phyloP scores from a whole-genome alignment of 2,113 vertebrate genomes.

The Nipponia nippon region DNA sequence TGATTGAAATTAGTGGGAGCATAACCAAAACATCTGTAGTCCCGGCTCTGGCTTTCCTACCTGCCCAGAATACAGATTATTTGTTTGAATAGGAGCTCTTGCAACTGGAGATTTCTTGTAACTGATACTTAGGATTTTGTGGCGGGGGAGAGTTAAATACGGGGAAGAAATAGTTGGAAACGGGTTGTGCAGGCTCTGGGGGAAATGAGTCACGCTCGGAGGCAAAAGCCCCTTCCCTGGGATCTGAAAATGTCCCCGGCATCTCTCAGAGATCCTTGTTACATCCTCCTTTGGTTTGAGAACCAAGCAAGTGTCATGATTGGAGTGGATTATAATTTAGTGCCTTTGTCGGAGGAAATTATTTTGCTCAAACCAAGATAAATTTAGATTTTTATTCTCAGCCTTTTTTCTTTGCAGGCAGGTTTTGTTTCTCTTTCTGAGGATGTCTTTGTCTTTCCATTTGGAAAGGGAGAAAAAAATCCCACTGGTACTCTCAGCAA shows the following conservation, averaged over 20 bases:
- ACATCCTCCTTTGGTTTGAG: not conserved
- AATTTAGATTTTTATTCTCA: not conserved
- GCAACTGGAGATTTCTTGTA: not conserved
- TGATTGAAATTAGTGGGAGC: not conserved
- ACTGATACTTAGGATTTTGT: not conserved
- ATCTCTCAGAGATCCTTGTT: not conserved
- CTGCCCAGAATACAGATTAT: not conserved
- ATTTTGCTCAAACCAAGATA: not conserved
- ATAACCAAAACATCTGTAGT: not conserved
- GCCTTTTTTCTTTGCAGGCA: not conserved
- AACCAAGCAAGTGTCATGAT: not conserved
- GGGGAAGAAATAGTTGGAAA: not conserved
- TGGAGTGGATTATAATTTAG: not conserved
- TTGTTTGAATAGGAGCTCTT: constrained; percentile 18
- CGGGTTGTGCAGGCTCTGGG: not conserved
- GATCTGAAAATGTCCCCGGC: not conserved
- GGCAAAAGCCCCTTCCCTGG: not conserved
- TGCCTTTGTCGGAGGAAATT: not conserved
- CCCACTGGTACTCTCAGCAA: not conserved
- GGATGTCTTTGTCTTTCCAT: not conserved
- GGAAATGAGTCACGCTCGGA: accelerated
- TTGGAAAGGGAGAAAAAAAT: not conserved
- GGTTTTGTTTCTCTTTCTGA: not conserved
- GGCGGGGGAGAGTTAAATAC: not conserved
- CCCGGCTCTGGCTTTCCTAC: not conserved